Evolutionary conservation across 1,140 invertebrate genomes (phyloP).

Genomic region (Listronotus oregonensis): DNA sequence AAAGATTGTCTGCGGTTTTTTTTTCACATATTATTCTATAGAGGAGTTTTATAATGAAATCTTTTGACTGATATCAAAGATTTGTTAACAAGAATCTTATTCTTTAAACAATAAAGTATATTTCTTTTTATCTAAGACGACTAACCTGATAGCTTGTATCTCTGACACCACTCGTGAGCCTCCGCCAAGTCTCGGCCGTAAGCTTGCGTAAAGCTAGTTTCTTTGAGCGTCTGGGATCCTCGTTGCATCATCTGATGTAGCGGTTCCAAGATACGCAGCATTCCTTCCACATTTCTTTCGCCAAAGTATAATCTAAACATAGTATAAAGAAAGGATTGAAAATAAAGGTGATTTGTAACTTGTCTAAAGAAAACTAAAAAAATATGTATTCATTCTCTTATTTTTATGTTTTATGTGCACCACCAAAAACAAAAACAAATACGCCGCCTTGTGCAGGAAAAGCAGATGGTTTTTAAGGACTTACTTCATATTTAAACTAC

Average conservation of each 20-base stretch:
- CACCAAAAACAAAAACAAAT: too few species aligned
- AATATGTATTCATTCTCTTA: too few species aligned
- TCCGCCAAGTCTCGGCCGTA: slow-evolving; percentile 94
- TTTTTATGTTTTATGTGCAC: too few species aligned
- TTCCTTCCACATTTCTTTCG: slow-evolving; percentile 90
- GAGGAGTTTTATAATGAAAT: too few species aligned
- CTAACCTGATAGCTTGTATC: slow-evolving; percentile 83
- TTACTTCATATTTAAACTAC: slow-evolving; percentile 8
- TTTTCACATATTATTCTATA: too few species aligned
- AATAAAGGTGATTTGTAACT: too few species aligned
- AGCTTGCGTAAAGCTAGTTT: slow-evolving; percentile 95
- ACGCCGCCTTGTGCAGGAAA: slow-evolving; percentile 94
- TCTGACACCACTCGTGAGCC: slow-evolving; percentile 92
- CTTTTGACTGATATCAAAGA: too few species aligned
- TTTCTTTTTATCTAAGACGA: background rate
- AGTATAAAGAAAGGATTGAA: background rate
- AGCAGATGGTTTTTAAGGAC: slow-evolving; percentile 72
- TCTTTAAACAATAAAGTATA: too few species aligned
- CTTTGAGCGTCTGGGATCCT: slow-evolving; percentile 94
- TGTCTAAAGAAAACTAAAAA: too few species aligned
- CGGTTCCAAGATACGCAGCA: slow-evolving; percentile 95
- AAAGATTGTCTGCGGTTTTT: too few species aligned
- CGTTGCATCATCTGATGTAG: slow-evolving; percentile 92
- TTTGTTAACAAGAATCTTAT: too few species aligned
- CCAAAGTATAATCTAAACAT: slow-evolving; percentile 83